Evolutionary conservation across 1,140 invertebrate species (phyloP), one percentile per base, ranked within the genome.

Genomic region (Drosophila tsacasi): DNA sequence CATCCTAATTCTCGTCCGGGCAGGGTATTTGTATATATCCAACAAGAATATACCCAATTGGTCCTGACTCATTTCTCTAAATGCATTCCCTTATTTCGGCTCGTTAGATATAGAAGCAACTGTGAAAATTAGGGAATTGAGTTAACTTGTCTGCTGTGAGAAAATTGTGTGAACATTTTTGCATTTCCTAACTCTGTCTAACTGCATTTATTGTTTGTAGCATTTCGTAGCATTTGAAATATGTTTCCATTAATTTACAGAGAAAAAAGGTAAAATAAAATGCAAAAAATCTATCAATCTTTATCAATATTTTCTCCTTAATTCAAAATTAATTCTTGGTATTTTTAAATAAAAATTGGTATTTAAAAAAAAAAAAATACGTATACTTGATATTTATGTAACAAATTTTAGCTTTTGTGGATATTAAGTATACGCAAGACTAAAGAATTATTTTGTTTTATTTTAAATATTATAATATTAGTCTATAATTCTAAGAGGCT

Each of bases 111-210:
- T 47, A 27, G 17, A 40, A 46, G 12, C 13, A 35, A 37, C 17
- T 66, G 21, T 52, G 49, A 35, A n/a, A 21, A 69, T 63, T n/a
- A 55, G 25, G 10, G 13, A 69, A 59, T 69, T 75, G 19, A 62
- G 21, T 46, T 19, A 30, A 63, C 50, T 55, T 47, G 37, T 55
- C 25, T 35, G 46, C 30, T 66, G 46, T 66, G 37, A 40, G 37
- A 66, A 77, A 77, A 69, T 80, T 73, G 55, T 69, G n/a, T n/a
- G n/a, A n/a, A n/a, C n/a, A 76, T 76, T 83, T 83, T 15, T 35
- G n/a, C 19, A 64, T 67, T 81, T 79, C 5, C 44, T 71, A 73
- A 71, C 59, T 73, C 21, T n/a, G n/a, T n/a, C n/a, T n/a, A n/a
- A 27, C 27, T 27, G 52, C 17, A 71, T 50, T 71, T 73, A 50